Base-by-base conservation (phyloP, 2,113 vertebrate species). In the Peromyscus polionotus region DNA sequence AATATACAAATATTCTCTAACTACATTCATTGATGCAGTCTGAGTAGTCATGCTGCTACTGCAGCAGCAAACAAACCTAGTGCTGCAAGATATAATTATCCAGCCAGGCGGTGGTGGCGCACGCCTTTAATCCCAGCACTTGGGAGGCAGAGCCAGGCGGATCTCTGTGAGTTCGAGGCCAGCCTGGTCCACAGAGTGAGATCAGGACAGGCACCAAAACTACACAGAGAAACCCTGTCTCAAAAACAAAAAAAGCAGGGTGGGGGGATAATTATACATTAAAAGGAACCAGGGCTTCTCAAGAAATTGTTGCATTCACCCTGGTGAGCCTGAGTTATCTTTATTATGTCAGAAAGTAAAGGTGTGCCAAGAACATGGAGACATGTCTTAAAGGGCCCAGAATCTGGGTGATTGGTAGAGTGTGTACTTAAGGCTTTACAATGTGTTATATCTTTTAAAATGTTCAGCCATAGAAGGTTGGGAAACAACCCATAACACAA, bases 1-100 rank as follows among this genome's bases (percentile, higher is more conserved):
- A 81, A 91, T 48, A 22, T 76, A 73, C 72, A 96, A 85, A 92
- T 91, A 94, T 93, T 83, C n/a, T 36, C 33, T 61, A 93, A 70
- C 31, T 70, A 7, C 14, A 85, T 80, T 22, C n/a, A 75, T 45
- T 65, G 33, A 94, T 39, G 61, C 4, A 63, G 65, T 3, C 9
- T 92, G 20, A 90, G 28, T 67, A 45, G 22, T 89, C 17, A 92
- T 36, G 63, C 0, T 22, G 3, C 48, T 8, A 28, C 57, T 86
- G 2, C 33, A 93, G 28, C 14, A 91, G 39, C 90, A 79, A 95
- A 17, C 11, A 83, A 20, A 20, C 19, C 31, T 89, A 57, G 14
- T 90, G n/a, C 28, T 96, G 85, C 85, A 73, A 91, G 88, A 72
- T 80, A 85, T 59, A 31, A 70, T 92, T 92, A 42, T 84, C 39